Evolutionary conservation across 2,888 invertebrate species (phyloP).

Genomic region (Chloroclystis v-ata): DNA sequence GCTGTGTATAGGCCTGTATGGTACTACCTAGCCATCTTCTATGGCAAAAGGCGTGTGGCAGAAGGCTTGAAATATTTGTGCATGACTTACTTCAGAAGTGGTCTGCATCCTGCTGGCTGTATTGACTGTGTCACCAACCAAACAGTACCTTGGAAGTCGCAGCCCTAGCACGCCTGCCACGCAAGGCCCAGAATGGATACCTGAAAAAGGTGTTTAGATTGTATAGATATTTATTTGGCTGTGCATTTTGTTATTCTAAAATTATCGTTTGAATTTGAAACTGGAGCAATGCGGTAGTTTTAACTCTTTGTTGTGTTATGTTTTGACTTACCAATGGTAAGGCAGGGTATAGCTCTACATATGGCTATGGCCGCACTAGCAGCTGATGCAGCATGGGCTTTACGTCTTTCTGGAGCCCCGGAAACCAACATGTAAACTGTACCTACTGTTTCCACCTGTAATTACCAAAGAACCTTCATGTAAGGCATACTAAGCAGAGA

Average conservation of each 20-base stretch:
- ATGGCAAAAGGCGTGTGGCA: no score
- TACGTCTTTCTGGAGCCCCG: slow-evolving; percentile 86
- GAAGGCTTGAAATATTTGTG: no score
- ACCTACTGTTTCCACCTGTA: slow-evolving; percentile 93
- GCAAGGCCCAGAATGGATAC: slow-evolving; percentile 91
- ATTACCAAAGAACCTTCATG: neutral
- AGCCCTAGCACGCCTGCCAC: slow-evolving; percentile 92
- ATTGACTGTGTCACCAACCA: slow-evolving; percentile 94
- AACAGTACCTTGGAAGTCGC: slow-evolving; percentile 90
- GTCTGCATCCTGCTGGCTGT: slow-evolving; percentile 94
- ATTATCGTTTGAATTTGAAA: no score
- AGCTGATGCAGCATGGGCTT: slow-evolving; percentile 85
- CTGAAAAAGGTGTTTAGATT: slow-evolving; percentile 48
- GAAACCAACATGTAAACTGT: slow-evolving; percentile 93
- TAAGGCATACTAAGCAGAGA: no score
- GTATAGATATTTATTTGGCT: no score
- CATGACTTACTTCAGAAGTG: slow-evolving; percentile 64
- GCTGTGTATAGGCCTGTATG: no score
- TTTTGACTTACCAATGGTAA: slow-evolving; percentile 74
- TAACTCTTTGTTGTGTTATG: no score
- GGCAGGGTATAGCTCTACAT: slow-evolving; percentile 81
- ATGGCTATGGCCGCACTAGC: slow-evolving; percentile 88
- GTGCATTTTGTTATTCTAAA: no score
- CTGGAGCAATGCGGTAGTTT: no score
- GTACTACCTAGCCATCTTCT: no score